These are phyloP conservation scores for Hofmannophila pseudospretella DNA, from an alignment of 2,888 invertebrate species.

Conservation along the genomic window DNA sequence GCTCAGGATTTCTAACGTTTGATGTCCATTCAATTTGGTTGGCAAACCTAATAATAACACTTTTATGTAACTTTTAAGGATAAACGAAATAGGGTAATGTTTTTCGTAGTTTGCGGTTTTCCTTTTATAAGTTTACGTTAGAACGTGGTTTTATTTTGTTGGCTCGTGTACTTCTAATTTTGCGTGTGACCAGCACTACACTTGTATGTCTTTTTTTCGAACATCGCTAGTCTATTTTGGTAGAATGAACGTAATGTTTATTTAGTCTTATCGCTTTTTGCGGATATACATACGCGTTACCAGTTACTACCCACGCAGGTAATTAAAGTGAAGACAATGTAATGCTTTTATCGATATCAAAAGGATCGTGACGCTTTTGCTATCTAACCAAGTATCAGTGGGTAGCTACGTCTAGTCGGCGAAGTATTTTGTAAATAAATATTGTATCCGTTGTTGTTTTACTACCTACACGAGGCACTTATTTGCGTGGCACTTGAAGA, in stretches of 20 bases:
- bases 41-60: not conserved
- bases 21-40: slow-evolving; percentile 14
- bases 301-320: not conserved
- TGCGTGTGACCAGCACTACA: no score
- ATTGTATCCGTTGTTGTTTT: no score
- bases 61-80: not conserved
- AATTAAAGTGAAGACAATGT: slow-evolving; percentile 4
- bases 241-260: not conserved
- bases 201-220: no score
- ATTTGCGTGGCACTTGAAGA: no score
- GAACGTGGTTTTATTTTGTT: no score
- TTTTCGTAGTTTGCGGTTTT: no score
- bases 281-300: not conserved
- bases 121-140: no score
- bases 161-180: no score
- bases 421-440: not conserved
- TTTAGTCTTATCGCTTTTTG: not conserved
- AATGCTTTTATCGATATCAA: slow-evolving; percentile 3
- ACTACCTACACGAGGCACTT: no score
- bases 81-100: no score
- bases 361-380: not conserved
- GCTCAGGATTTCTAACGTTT: slow-evolving; percentile 13
- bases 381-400: not conserved
- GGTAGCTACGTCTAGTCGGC: not conserved
- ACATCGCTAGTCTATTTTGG: no score